Evolutionary conservation across 2,888 invertebrate genomes (phyloP).

Genomic region (Cataglyphis albicans): DNA sequence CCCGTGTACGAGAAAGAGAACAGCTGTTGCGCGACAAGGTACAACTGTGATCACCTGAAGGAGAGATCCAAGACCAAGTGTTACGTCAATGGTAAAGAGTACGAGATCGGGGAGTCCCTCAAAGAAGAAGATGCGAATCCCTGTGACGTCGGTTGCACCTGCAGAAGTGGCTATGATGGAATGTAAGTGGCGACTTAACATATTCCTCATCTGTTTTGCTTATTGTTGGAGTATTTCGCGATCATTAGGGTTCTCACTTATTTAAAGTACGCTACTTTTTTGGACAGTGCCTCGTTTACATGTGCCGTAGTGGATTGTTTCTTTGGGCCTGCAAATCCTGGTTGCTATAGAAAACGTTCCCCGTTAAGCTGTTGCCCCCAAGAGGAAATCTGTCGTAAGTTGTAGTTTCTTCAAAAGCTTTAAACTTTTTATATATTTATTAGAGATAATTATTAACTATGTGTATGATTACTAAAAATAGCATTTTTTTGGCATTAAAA

Average conservation of each 20-base stretch:
- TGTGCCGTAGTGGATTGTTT: conserved; percentile 77
- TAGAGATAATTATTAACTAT: not conserved
- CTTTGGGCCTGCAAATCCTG: not conserved
- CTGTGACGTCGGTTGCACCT: conserved; percentile 77
- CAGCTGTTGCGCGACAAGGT: conserved; percentile 77
- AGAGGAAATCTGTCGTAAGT: conserved; percentile 78
- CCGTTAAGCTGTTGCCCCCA: conserved; percentile 70
- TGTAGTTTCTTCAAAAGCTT: not conserved
- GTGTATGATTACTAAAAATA: not conserved
- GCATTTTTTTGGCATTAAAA: not conserved
- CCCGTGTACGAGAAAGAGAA: conserved; percentile 73
- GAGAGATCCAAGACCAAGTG: conserved; percentile 74
- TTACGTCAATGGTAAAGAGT: conserved; percentile 75
- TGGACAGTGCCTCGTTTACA: conserved; percentile 70
- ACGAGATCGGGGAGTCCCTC: conserved; percentile 73
- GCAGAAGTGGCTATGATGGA: not conserved
- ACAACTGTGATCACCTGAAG: conserved; percentile 77
- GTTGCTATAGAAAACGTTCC: conserved; percentile 68
- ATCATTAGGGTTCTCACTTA: not conserved
- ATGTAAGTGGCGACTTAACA: conserved; percentile 66
- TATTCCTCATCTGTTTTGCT: not conserved
- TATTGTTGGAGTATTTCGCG: not conserved
- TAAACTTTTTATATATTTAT: not conserved
- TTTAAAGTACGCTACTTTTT: conserved; percentile 31
- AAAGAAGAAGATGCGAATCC: conserved; percentile 75